These are phyloP conservation scores for Cyclopterus lumpus DNA, from an alignment of 2,797 vertebrate genomes.

Conservation along the genomic window DNA sequence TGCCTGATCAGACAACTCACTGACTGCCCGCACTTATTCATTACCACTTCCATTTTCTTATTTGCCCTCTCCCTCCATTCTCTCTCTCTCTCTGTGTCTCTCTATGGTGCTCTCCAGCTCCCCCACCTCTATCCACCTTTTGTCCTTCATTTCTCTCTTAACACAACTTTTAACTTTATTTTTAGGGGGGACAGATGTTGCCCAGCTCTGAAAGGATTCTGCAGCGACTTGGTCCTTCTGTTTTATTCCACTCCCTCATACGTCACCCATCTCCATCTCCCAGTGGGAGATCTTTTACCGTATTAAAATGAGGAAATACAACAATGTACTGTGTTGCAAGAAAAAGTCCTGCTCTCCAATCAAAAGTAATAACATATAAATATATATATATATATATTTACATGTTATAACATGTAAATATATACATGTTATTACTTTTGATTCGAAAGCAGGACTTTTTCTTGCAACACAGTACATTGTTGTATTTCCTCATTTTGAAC, in stretches of 20 bases:
- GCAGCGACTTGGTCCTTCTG: slow-evolving; percentile 38
- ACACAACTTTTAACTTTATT: neutral
- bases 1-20: slow-evolving; percentile 79
- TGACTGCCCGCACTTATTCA: slow-evolving; percentile 75
- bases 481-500: too few species aligned
- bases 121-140: slow-evolving; percentile 26
- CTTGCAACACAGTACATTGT: too few species aligned
- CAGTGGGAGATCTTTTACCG: neutral
- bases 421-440: too few species aligned
- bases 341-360: neutral
- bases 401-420: too few species aligned
- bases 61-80: slow-evolving; percentile 36
- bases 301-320: slow-evolving; percentile 11
- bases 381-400: neutral
- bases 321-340: neutral
- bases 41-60: slow-evolving; percentile 73
- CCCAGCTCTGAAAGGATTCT: slow-evolving; percentile 29
- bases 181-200: slow-evolving; percentile 46
- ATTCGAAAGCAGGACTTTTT: too few species aligned
- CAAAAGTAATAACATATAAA: neutral
- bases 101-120: slow-evolving; percentile 34
- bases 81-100: neutral
- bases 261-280: slow-evolving; percentile 10
- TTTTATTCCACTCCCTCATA: slow-evolving; percentile 53
- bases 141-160: slow-evolving; percentile 56